Evolutionary conservation across 64 coral and sea anemone genomes (phyloP), one percentile per base, ranked within the genome.

Genomic region (Cladopsammia gracilis): DNA sequence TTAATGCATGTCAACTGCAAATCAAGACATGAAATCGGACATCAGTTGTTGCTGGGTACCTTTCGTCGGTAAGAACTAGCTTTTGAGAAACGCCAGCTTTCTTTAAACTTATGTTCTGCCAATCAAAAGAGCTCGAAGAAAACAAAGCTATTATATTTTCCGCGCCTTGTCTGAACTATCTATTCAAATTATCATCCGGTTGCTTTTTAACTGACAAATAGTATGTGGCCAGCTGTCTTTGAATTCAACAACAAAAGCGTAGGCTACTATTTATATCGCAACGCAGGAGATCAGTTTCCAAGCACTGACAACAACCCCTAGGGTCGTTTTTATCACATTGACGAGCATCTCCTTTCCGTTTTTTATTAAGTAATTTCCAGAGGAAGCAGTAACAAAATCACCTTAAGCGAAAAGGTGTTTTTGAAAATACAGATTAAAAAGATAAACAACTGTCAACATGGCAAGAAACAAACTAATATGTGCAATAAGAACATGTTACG

Each of bases 1-100:
- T 8, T 12, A 73, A 44, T 6, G 26, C 70, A 73, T 4, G 25
- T 14, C 10, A 6, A 46, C 2, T 11, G 10, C 67, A 23, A 4
- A 66, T 84, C 79, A 19, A 80, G 57, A 60, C 77, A 19, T 43
- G 22, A 49, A 49, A 19, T 45, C 44, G 0, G 19, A 67, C 43
- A 7, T 6, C 44, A 23, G 16, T 42, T 46, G 58, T 44, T 18
- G 50, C 19, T 67, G 10, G 66, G 20, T 84, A 66, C 34, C 25
- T 18, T 45, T 66, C 19, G 12, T 20, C 46, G 62, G n/a, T 66
- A 10, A 56, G 20, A 84, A 84, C 45, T 68, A 15, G 80, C 61
- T 84, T 84, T 68, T 84, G 7, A 10, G 68, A 67, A 84, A 84
- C 64, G 79, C 79, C 79, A 64, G 45, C 62, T 68, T 84, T 49